Conservation (phyloP, 2,113 vertebrate genomes). For the Sciurus niger region DNA sequence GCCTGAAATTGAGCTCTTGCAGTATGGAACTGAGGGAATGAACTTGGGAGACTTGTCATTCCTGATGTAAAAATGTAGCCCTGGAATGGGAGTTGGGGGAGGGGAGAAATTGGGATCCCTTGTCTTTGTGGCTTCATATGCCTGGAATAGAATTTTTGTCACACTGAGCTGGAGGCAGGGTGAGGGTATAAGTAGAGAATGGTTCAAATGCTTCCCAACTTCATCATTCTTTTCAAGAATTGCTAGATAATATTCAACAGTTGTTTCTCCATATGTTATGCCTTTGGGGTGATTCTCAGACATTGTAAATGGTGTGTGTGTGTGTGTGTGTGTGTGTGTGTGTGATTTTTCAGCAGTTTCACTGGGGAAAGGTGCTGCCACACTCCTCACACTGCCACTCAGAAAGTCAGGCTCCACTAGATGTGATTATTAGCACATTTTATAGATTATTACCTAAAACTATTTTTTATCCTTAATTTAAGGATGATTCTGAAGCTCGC, state of each 20-base stretch:
- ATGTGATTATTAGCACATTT: not conserved
- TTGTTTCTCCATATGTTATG: not conserved
- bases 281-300: not conserved
- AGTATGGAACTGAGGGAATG: not conserved
- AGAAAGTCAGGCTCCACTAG: not conserved
- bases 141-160: not conserved
- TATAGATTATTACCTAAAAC: not conserved
- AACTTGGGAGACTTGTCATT: too few relatives aligned
- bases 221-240: not conserved
- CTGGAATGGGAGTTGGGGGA: accelerated
- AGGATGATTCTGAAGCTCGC: not conserved
- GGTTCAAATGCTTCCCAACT: too few relatives aligned
- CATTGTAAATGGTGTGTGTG: not conserved
- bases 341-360: not conserved
- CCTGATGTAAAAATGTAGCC: not conserved
- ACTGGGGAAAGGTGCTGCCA: not conserved
- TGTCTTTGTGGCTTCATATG: not conserved
- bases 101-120: not conserved
- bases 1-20: not conserved
- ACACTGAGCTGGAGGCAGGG: not conserved
- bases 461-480: not conserved
- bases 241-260: not conserved
- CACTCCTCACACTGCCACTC: not conserved
- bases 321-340: not conserved
- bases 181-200: not conserved